A percentile compares a stretch with the other conserved stretches of the same genome.
phyloP scores from a whole-genome alignment of 2,797 vertebrate genomes.

The Philypnodon macrostomus region DNA sequence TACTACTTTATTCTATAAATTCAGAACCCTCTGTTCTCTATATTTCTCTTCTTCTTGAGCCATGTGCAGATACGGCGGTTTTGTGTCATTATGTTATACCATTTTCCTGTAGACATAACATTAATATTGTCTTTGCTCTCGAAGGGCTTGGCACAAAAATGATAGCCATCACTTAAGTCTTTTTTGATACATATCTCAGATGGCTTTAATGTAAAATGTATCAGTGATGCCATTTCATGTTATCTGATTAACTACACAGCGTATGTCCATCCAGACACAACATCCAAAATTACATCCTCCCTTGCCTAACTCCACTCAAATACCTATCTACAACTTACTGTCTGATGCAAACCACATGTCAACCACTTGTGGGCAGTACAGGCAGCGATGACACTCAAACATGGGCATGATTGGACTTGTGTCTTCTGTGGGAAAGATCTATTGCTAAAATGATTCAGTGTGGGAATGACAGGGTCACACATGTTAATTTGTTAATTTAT shows the following conservation, averaged over 20 bases:
- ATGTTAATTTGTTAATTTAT: constrained; percentile 46
- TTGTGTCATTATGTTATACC: not conserved
- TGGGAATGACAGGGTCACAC: constrained; percentile 38
- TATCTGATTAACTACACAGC: constrained; percentile 32
- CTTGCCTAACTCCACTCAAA: not conserved
- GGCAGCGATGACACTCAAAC: constrained; percentile 12
- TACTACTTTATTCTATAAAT: too few relatives aligned
- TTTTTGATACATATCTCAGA: constrained; percentile 3
- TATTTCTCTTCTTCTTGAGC: not conserved
- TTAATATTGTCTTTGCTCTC: constrained; percentile 7
- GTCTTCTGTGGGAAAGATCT: too few relatives aligned
- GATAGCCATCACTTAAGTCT: constrained; percentile 22
- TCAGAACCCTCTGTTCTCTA: too few relatives aligned
- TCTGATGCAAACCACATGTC: constrained; percentile 20
- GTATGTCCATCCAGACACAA: constrained; percentile 31
- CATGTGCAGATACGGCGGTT: not conserved
- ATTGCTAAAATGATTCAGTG: constrained; percentile 24
- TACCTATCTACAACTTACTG: too few relatives aligned
- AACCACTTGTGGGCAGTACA: constrained; percentile 68
- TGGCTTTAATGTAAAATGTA: constrained; percentile 38
- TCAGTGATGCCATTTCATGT: constrained; percentile 11
- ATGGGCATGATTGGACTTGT: constrained; percentile 24
- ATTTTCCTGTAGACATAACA: constrained; percentile 47
- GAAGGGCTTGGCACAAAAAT: constrained; percentile 21
- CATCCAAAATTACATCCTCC: not conserved